Conservation (phyloP, 2,888 invertebrate species). For the Athalia circularis region DNA sequence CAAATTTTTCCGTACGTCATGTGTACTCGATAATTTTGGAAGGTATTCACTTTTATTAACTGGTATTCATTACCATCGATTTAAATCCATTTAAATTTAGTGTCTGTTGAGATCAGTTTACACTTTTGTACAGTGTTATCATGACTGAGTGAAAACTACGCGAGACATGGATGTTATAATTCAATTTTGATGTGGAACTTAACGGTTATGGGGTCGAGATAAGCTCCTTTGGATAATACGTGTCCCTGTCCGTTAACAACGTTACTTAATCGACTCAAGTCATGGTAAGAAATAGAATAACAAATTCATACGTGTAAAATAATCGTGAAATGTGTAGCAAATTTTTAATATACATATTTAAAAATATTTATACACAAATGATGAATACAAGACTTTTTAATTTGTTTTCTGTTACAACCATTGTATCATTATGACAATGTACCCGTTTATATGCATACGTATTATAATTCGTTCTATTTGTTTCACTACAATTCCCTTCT, state of each 20-base stretch:
- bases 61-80: slow-evolving; percentile 15
- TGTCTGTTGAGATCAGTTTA: slow-evolving; percentile 69
- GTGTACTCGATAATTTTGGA: slow-evolving; percentile 7
- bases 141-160: background rate
- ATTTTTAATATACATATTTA: slow-evolving; percentile 70
- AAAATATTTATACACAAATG: slow-evolving; percentile 68
- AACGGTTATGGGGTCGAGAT: no score
- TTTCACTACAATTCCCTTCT: slow-evolving; percentile 29
- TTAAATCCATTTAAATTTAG: slow-evolving; percentile 57
- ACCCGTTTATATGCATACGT: slow-evolving; percentile 5
- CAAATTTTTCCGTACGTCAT: background rate
- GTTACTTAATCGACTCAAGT: slow-evolving; percentile 69
- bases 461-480: slow-evolving; percentile 2
- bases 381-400: slow-evolving; percentile 66
- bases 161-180: background rate
- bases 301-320: slow-evolving; percentile 70
- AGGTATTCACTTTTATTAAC: slow-evolving; percentile 1
- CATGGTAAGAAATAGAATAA: slow-evolving; percentile 68
- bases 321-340: slow-evolving; percentile 71
- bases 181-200: background rate
- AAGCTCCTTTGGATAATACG: slow-evolving; percentile 32
- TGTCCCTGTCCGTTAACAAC: slow-evolving; percentile 65
- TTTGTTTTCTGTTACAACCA: slow-evolving; percentile 44
- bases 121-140: slow-evolving; percentile 69
- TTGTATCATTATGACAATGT: slow-evolving; percentile 22